Conservation (phyloP, 2,113 vertebrate species). For the Pluvialis apricaria region DNA sequence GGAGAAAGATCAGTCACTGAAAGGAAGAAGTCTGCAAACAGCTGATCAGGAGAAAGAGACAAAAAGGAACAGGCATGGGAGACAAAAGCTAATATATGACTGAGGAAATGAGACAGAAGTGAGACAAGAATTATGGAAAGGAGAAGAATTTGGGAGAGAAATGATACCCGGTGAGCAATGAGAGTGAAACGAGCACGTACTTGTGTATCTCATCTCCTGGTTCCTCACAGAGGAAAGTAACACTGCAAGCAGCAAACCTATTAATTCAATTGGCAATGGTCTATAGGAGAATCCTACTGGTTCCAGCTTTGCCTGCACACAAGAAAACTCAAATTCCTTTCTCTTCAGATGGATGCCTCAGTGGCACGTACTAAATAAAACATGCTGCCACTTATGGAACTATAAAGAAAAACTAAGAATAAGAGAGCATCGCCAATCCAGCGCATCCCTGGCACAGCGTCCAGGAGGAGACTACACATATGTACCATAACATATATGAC, state of each 20-base stretch:
- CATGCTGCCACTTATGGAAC: neutral
- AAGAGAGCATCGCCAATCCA: neutral
- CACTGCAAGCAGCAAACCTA: neutral
- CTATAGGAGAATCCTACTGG: neutral
- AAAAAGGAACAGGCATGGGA: neutral
- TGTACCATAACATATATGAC: neutral
- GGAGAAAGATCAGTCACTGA: neutral
- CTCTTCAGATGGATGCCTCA: neutral
- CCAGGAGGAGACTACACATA: neutral
- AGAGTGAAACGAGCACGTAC: neutral
- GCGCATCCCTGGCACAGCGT: fast-evolving
- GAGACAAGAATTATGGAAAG: neutral
- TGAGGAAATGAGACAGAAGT: neutral
- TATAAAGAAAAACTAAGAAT: neutral
- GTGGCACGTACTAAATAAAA: neutral
- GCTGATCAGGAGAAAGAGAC: neutral
- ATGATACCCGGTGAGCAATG: neutral
- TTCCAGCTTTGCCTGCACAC: neutral
- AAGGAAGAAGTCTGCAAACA: neutral
- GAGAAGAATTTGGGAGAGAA: neutral
- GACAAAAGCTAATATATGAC: neutral
- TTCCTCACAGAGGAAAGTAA: neutral
- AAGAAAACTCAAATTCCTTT: neutral
- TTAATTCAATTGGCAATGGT: neutral
- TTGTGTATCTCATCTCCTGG: neutral